Base-by-base conservation (phyloP, 2,797 vertebrate species). In the Valencia hispanica region DNA sequence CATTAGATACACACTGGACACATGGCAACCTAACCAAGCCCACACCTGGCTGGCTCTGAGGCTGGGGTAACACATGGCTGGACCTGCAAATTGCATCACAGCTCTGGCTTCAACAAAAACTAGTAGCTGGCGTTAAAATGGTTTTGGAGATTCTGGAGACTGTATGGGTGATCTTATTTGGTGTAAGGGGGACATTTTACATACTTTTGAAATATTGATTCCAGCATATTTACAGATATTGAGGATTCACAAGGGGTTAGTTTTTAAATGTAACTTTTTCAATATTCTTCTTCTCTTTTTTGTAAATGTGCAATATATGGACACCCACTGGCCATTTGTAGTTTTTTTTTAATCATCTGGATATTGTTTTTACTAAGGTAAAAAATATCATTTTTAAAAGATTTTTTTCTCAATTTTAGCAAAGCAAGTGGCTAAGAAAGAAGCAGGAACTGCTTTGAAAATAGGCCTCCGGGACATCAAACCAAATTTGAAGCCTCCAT, bases 401-500 rank as follows among this genome's bases (percentile, higher is more conserved):
- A 32, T 61, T 8, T 39, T 65, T 65, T n/a, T n/a, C n/a, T 39
- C 34, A 39, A 17, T 39, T 17, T 25, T 65, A 36, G 20, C 34
- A 65, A 65, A 65, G 34, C 1, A 25, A 25, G 59, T 17, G 55
- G 45, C 27, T 7, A 22, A 27, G 34, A 17, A 72, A 39, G 50
- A 12, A 34, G 12, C 32, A 51, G 32, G 36, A 18, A 48, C 5
- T 20, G 17, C 7, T 4, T 22, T 63, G 15, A 72, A 79, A 84
- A 88, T 11, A 87, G 89, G 87, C 73, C 12, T 77, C 74, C 55
- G 78, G 76, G 83, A 93, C 81, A 59, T 82, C 79, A 77, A 88
- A 77, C 72, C 84, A 89, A 93, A 93, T 80, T 90, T 91, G 89
- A 94, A 92, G 88, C 88, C 85, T 81, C 79, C 89, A 79, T 86